Conservation (phyloP, 2,797 vertebrate genomes). For the Notolepis coatsorum region DNA sequence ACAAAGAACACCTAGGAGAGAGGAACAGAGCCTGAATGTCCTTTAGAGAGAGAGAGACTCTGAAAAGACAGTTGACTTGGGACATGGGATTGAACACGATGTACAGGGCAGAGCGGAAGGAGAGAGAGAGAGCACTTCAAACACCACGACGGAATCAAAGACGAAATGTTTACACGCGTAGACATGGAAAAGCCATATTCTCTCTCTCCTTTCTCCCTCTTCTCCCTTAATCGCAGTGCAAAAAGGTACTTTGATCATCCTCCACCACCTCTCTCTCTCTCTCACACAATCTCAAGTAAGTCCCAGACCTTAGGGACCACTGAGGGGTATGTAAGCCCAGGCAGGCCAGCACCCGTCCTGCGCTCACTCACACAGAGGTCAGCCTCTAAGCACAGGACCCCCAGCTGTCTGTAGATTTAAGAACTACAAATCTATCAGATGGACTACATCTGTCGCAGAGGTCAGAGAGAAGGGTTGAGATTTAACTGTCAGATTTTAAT, state of each 20-base stretch:
- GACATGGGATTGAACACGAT: slow-evolving; percentile 2
- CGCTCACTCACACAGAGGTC: slow-evolving; percentile 17
- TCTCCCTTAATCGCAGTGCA: slow-evolving; percentile 27
- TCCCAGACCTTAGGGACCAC: slow-evolving; percentile 32
- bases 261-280: slow-evolving; percentile 1
- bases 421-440: slow-evolving; percentile 4
- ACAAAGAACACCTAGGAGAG: slow-evolving; percentile 31
- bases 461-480: neutral
- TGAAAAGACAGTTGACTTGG: slow-evolving; percentile 12
- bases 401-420: neutral
- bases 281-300: slow-evolving; percentile 7
- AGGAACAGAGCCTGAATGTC: slow-evolving; percentile 12
- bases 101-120: neutral
- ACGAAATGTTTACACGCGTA: slow-evolving; percentile 49
- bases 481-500: slow-evolving; percentile 1
- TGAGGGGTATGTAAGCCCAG: slow-evolving; percentile 20
- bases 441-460: neutral
- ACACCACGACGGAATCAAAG: slow-evolving; percentile 56
- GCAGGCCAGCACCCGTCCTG: slow-evolving; percentile 1
- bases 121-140: slow-evolving; percentile 8
- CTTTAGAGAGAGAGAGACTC: slow-evolving; percentile 44
- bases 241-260: slow-evolving; percentile 61
- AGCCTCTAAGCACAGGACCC: neutral
- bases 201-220: slow-evolving; percentile 32
- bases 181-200: slow-evolving; percentile 73